Evolutionary conservation across 2,113 vertebrate species (phyloP).

Genomic region (Antechinus flavipes): DNA sequence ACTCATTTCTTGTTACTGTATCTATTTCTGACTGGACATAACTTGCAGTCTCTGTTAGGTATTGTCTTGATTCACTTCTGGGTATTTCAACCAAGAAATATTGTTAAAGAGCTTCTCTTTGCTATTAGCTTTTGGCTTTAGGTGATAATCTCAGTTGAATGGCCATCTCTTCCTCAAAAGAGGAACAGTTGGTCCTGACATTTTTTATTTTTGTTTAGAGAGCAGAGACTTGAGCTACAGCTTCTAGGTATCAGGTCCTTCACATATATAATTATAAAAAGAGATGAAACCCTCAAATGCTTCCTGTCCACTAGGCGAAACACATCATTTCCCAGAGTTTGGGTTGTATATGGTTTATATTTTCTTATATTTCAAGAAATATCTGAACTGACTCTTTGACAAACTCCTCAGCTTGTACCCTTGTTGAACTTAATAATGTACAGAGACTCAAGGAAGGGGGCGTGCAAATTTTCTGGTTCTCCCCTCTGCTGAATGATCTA

Average conservation of each 20-base stretch:
- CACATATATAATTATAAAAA: neutral
- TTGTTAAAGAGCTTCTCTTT: neutral
- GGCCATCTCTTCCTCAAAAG: neutral
- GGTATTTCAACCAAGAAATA: neutral
- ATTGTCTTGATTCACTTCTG: neutral
- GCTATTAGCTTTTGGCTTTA: neutral
- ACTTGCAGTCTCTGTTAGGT: neutral
- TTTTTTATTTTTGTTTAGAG: neutral
- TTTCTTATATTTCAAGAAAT: neutral
- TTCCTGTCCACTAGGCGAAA: neutral
- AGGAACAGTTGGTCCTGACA: neutral
- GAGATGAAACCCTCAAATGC: neutral
- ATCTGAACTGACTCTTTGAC: neutral
- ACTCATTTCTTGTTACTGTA: neutral
- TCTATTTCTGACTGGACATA: neutral
- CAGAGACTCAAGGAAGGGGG: neutral
- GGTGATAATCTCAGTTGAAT: neutral
- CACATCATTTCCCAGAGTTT: neutral
- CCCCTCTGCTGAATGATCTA: neutral
- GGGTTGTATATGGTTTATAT: neutral
- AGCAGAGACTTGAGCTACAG: neutral
- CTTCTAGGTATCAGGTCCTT: neutral
- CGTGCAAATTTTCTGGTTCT: neutral
- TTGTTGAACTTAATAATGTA: neutral
- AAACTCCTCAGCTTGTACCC: neutral